Base-by-base conservation (phyloP, 92 coral and sea anemone genomes). In the Epizoanthus illoricatus region DNA sequence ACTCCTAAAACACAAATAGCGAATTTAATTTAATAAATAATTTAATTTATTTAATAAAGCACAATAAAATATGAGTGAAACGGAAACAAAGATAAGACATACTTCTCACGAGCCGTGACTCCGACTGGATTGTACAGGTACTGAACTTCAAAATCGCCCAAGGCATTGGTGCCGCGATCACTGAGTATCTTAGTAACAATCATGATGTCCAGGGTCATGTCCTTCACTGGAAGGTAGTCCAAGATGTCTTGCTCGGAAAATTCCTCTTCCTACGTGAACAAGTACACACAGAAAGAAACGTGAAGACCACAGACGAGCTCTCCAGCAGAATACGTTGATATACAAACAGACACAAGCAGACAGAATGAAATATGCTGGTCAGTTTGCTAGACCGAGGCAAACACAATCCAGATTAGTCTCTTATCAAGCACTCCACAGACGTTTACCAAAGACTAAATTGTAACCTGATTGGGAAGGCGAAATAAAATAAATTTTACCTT, bases 101-200 rank as follows among this genome's bases (percentile, higher is more conserved):
- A 96, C 99, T 80, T 86, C 43, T 86, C 89, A 17, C 85, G 92
- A 12, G 99, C 98, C 84, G 88, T 88, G 69, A 90, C 85, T 72
- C 99, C 99, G 63, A 91, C 62, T 15, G 98, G 98, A 75, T 96
- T 94, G 36, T 96, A 90, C 89, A 94, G 92, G 84, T 94, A 96
- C 74, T 96, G 99, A 49, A 96, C 97, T 73, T 96, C 99, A 85
- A 96, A 96, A 88, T 96, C 96, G 12, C 98, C 98, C 39, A 96
- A 89, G 42, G 98, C 87, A 42, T 93, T 96, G 6, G 99, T 96
- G 18, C 99, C 99, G 47, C 99, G 99, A 79, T 91, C 99, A 71
- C 99, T 96, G 80, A 96, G 99, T 81, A 96, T 96, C 94, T 96
- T 93, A 15, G 99, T 96, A 20, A 96, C 99, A 43, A 96, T 87